Conservation (phyloP, 1,140 invertebrate species). For the Mercenaria mercenaria region DNA sequence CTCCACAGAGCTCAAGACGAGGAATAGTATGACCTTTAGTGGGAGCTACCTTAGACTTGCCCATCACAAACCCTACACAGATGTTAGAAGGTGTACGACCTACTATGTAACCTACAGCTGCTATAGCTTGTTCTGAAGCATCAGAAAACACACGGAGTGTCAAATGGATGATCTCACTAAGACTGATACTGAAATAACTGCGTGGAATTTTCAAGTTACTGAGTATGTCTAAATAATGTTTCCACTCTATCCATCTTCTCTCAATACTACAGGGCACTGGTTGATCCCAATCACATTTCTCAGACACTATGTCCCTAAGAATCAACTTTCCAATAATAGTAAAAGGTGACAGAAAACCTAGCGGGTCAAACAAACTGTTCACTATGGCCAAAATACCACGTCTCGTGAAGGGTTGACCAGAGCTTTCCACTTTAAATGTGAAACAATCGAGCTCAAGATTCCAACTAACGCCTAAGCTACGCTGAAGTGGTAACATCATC, state of each 20-base stretch:
- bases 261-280: background rate
- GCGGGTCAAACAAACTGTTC: constrained; percentile 55
- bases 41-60: constrained; percentile 63
- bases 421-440: constrained; percentile 23
- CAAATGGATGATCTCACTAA: constrained; percentile 82
- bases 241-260: constrained; percentile 65
- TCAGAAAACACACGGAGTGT: background rate
- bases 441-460: constrained; percentile 52
- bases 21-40: constrained; percentile 63
- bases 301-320: constrained; percentile 10
- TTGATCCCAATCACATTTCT: background rate
- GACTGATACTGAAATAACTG: constrained; percentile 54
- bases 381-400: constrained; percentile 48
- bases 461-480: constrained; percentile 65
- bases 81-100: background rate
- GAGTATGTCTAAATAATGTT: constrained; percentile 11
- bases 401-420: constrained; percentile 64
- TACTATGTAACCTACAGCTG: background rate
- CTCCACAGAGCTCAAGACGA: constrained; percentile 67
- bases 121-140: constrained; percentile 36
- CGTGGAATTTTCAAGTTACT: constrained; percentile 39
- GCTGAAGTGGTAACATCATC: constrained; percentile 43
- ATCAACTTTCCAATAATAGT: constrained; percentile 66
- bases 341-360: constrained; percentile 68
- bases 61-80: constrained; percentile 25